A percentile compares a stretch with the other conserved stretches of the same genome.
phyloP scores from a whole-genome alignment of 1,140 invertebrate genomes.

The Whitmania pigra region DNA sequence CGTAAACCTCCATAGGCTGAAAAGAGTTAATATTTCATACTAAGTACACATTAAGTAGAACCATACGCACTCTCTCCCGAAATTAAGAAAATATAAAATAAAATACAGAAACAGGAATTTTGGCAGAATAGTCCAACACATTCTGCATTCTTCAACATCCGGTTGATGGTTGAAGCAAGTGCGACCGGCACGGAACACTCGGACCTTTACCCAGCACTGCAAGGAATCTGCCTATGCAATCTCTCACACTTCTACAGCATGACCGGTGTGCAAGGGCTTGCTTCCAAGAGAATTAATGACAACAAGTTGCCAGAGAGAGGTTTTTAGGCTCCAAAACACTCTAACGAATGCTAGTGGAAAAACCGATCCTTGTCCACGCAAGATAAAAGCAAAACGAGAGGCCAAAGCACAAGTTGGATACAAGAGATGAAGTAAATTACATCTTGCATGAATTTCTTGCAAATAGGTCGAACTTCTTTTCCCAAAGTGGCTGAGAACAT shows the following conservation, averaged over 20 bases:
- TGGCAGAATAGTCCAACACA: no score
- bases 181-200: neutral
- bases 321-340: neutral
- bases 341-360: neutral
- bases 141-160: neutral
- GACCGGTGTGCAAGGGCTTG: neutral
- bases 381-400: neutral
- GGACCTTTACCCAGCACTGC: neutral
- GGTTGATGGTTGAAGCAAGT: neutral
- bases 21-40: neutral
- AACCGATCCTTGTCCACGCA: neutral
- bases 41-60: neutral
- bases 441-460: slow-evolving; percentile 99
- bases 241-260: neutral
- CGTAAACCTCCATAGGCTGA: slow-evolving; percentile 98
- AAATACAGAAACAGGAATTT: neutral
- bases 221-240: neutral
- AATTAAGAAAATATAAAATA: slow-evolving; percentile 2
- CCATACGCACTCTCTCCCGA: neutral
- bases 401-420: neutral
- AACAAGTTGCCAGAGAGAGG: neutral
- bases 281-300: neutral
- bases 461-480: slow-evolving; percentile 97
- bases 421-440: slow-evolving; percentile 51
- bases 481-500: slow-evolving; percentile 99